Evolutionary conservation across 92 coral and sea anemone species (phyloP), one percentile per base, ranked within the genome.

Genomic region (Phenganax marumi): DNA sequence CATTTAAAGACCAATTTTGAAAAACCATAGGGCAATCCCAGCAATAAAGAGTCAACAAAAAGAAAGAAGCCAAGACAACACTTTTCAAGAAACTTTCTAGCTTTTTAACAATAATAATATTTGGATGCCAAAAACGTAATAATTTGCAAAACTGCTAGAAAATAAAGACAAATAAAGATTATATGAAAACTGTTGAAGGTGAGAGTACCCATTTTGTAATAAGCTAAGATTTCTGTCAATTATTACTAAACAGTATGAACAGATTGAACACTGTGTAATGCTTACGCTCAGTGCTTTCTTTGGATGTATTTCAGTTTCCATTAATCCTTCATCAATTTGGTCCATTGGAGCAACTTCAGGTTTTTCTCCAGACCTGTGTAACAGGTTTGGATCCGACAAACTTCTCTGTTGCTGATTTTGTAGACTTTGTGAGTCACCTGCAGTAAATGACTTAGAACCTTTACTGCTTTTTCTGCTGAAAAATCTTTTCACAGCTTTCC

Each of bases 381-480:
- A 10, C n/a, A 78, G 73, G 68, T 78, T 78, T 3, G 83, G 83
- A 78, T 78, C 83, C 43, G 83, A 78, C 8, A 61, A 8, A 24
- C 83, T 78, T 62, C 83, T 78, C n/a, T 43, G 55, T 43, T 71
- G 72, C 19, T 10, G 58, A 43, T 22, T 9, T 7, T 17, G 43
- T 16, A 57, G 68, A 56, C 68, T 76, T 10, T 8, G 25, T 4
- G 81, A 7, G 7, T 76, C 81, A 26, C 81, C 81, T 22, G 89
- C 93, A 73, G 92, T 92, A 87, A 89, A 92, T 46, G 98, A 94
- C 62, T 92, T 94, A 3, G 92, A 85, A 56, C 90, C 91, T 78
- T 90, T 86, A 46, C 92, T 81, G n/a, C 85, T 84, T 75, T 96
- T 96, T 17, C 93, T 90, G 21, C 92, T 87, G 70, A 96, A 96